Evolutionary conservation across 1,140 invertebrate genomes (phyloP).

Genomic region (Papilio dardanus): DNA sequence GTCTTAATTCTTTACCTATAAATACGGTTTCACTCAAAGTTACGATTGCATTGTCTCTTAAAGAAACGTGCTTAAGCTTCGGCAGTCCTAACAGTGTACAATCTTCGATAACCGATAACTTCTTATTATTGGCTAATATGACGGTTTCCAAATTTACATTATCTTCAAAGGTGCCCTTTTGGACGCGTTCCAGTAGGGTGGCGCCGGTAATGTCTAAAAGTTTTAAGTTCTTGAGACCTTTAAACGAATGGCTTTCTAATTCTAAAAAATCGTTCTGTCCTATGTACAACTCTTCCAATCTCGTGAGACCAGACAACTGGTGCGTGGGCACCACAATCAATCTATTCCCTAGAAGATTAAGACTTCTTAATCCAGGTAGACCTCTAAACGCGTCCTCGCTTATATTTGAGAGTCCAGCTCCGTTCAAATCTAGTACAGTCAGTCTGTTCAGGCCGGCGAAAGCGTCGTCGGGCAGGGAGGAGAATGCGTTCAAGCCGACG

Average conservation of each 20-base stretch:
- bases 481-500: conserved; percentile 92
- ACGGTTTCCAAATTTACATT: conserved; percentile 92
- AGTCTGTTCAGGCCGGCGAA: conserved; percentile 90
- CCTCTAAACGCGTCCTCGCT: conserved; percentile 89
- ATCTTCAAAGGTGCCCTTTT: conserved; percentile 89
- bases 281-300: conserved; percentile 90
- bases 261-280: conserved; percentile 91
- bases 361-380: conserved; percentile 86
- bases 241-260: conserved; percentile 88
- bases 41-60: conserved; percentile 90
- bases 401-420: conserved; percentile 90
- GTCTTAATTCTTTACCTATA: conserved; percentile 89
- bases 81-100: conserved; percentile 89
- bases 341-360: conserved; percentile 91
- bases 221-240: conserved; percentile 89
- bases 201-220: conserved; percentile 90
- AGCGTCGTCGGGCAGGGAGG: conserved; percentile 87
- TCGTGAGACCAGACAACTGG: conserved; percentile 86
- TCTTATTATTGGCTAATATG: conserved; percentile 89
- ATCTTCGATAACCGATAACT: conserved; percentile 87
- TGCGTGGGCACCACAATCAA: conserved; percentile 88
- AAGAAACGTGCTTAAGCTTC: conserved; percentile 88
- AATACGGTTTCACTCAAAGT: conserved; percentile 89
- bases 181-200: conserved; percentile 86
- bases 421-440: conserved; percentile 89